A percentile compares a stretch with the other conserved stretches of the same genome.
Conservation (phyloP, 2,113 vertebrate species). For the Cryptotis parvus region DNA sequence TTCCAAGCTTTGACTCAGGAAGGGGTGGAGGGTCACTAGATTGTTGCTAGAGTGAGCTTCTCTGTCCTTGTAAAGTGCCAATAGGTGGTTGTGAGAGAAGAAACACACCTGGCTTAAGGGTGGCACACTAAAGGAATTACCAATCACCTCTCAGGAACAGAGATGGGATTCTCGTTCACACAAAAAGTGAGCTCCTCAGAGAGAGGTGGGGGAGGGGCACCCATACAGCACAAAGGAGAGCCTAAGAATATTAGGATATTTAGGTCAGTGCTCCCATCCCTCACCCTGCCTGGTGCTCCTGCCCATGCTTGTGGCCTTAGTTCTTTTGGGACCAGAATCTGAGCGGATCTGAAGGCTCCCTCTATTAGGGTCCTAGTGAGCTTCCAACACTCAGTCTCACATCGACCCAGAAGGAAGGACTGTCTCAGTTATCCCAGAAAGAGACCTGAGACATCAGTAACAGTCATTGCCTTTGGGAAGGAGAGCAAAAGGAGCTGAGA, state of each 20-base stretch:
- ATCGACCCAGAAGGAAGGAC: background rate
- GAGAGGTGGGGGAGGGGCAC: background rate
- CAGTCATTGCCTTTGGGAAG: background rate
- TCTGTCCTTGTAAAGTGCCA: background rate
- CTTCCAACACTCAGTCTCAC: background rate
- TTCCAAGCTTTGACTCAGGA: too few species aligned
- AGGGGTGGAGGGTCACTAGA: too few species aligned
- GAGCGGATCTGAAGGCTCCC: background rate
- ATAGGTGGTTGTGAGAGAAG: background rate
- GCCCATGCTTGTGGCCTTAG: background rate
- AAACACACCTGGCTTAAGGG: background rate
- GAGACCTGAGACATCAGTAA: too few species aligned
- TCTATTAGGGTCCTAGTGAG: rapidly evolving
- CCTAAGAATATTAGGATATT: background rate
- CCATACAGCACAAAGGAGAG: rapidly evolving
- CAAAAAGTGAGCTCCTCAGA: background rate
- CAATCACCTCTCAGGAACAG: background rate
- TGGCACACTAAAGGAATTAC: background rate
- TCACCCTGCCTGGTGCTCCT: background rate
- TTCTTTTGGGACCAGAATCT: background rate
- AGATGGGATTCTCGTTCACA: background rate
- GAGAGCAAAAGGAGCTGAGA: background rate
- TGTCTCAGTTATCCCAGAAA: background rate
- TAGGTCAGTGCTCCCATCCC: background rate
- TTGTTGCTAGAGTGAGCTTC: too few species aligned